phyloP scores from a whole-genome alignment of 2,797 vertebrate genomes.

The Saxicola maurus region DNA sequence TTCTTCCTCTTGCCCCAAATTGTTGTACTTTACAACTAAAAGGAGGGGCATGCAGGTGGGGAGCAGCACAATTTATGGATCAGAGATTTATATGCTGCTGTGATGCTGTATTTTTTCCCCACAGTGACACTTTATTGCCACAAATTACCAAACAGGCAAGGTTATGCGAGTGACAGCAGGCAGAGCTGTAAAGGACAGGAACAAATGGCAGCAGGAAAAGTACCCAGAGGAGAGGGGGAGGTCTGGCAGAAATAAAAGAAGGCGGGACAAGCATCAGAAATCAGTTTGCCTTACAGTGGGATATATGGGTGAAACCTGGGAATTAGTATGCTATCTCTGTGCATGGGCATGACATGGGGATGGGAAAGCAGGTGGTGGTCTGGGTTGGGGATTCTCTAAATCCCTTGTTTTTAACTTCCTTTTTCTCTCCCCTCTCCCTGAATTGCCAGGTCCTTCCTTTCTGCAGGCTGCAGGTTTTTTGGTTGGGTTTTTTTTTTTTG shows the following conservation, averaged over 20 bases:
- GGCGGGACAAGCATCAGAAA: neutral
- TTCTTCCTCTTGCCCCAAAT: slow-evolving; percentile 38
- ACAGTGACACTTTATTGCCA: slow-evolving; percentile 58
- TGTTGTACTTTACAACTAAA: slow-evolving; percentile 4
- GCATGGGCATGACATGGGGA: accelerated
- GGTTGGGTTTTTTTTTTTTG: neutral
- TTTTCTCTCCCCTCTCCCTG: accelerated
- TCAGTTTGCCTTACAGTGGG: neutral
- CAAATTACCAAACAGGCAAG: slow-evolving; percentile 56
- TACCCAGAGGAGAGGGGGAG: slow-evolving; percentile 13
- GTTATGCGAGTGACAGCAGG: slow-evolving; percentile 41
- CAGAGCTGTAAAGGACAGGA: slow-evolving; percentile 27
- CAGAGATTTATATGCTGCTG: slow-evolving; percentile 51
- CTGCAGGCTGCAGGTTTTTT: neutral
- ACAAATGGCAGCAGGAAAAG: neutral
- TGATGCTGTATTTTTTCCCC: slow-evolving; percentile 32
- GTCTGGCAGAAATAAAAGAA: slow-evolving; percentile 6
- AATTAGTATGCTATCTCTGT: neutral
- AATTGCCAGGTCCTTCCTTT: neutral
- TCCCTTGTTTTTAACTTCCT: neutral
- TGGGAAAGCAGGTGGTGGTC: neutral
- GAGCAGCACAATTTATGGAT: slow-evolving; percentile 36
- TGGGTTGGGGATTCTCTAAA: neutral
- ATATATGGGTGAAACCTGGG: neutral
- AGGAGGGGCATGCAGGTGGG: neutral